Evolutionary conservation across 2,888 invertebrate species (phyloP).

Genomic region (Leptogaster cylindrica): DNA sequence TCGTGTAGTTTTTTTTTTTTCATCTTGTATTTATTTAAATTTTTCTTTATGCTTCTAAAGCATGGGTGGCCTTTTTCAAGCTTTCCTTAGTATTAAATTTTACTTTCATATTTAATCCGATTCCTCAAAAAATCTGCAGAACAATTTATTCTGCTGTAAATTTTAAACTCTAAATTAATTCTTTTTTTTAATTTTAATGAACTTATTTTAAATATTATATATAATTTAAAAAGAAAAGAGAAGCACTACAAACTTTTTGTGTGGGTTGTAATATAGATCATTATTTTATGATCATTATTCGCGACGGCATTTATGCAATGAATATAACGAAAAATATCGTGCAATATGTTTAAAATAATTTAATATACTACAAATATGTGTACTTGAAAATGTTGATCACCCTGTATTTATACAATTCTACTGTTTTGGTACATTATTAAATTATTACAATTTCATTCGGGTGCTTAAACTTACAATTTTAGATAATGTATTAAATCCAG

Average conservation of each 20-base stretch:
- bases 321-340: no score
- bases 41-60: constrained; percentile 36
- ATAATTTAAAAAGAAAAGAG: background rate
- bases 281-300: no score
- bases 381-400: no score
- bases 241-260: constrained; percentile 9
- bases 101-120: background rate
- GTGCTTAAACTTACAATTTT: no score
- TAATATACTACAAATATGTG: no score
- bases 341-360: no score
- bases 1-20: constrained; percentile 29
- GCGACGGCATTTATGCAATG: no score
- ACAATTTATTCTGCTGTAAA: background rate
- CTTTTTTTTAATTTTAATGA: background rate
- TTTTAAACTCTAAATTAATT: background rate
- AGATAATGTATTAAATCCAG: no score
- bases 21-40: no score
- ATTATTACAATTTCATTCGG: no score
- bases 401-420: no score
- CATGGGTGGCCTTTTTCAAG: constrained; percentile 32
- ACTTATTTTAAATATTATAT: background rate
- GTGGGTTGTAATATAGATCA: constrained; percentile 23
- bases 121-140: background rate
- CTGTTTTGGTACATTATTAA: no score
- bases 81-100: constrained; percentile 22